Conservation (phyloP, 2,888 invertebrate genomes). For the Cephus rjabovi region DNA sequence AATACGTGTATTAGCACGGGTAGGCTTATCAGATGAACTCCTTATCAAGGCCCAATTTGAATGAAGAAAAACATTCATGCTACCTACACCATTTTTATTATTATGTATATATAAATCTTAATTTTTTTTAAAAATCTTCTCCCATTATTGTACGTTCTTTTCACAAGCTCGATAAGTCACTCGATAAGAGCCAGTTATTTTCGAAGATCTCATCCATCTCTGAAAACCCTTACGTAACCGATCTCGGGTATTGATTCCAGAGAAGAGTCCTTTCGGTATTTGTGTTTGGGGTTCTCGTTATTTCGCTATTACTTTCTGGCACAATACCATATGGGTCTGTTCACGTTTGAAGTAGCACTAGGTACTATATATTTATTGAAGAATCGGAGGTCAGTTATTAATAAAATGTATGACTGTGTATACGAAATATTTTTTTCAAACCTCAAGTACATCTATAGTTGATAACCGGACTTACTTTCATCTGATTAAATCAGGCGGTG, state of each 20-base stretch:
- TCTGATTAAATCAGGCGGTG: not conserved
- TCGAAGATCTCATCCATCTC: not conserved
- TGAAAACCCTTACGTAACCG: not conserved
- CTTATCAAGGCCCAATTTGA: not conserved
- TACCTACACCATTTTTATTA: not conserved
- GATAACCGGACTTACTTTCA: not conserved
- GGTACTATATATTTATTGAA: not conserved
- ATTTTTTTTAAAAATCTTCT: too few species aligned
- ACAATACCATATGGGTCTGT: too few species aligned
- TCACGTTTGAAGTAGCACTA: too few species aligned
- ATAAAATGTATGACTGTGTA: not conserved
- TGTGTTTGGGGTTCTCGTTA: too few species aligned
- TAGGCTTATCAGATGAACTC: not conserved
- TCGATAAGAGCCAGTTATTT: not conserved
- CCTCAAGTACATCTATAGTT: not conserved
- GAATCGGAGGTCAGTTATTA: not conserved
- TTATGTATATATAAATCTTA: not conserved
- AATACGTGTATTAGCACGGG: not conserved
- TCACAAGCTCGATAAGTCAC: not conserved
- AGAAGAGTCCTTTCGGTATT: too few species aligned
- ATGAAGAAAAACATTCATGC: not conserved
- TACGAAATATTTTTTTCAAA: not conserved
- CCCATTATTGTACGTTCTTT: not conserved
- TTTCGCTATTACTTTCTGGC: too few species aligned
- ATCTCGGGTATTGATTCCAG: too few species aligned